phyloP scores from a whole-genome alignment of 2,113 vertebrate species.

The Podarcis raffonei region DNA sequence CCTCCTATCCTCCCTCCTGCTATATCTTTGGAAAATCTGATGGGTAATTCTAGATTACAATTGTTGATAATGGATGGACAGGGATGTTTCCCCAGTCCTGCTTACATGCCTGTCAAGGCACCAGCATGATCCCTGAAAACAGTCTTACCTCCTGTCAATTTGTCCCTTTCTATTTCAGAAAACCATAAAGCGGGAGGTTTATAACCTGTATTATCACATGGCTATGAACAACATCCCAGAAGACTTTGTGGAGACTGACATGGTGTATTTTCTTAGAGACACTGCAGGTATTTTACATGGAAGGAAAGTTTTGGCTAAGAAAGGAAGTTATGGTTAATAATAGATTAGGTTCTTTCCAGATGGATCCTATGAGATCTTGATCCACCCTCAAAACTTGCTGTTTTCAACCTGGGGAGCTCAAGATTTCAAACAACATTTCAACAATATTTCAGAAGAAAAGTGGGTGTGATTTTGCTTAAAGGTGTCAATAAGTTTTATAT shows the following conservation, averaged over 20 bases:
- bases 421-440: not conserved
- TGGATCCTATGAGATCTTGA: not conserved
- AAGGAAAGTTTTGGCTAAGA: not conserved
- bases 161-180: slow-evolving; percentile 68
- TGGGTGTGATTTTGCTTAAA: not conserved
- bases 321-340: not conserved
- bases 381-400: not conserved
- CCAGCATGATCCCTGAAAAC: too few species aligned
- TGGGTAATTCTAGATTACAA: too few species aligned
- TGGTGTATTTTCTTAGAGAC: slow-evolving; percentile 86
- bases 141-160: not conserved
- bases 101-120: not conserved
- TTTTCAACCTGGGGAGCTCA: not conserved
- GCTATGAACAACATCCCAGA: slow-evolving; percentile 73
- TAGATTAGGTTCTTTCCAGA: not conserved
- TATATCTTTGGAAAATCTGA: too few species aligned
- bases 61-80: too few species aligned
- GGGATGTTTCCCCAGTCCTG: too few species aligned
- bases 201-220: slow-evolving; percentile 74
- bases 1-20: too few species aligned
- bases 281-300: slow-evolving; percentile 76
- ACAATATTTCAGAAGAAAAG: not conserved
- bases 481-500: not conserved
- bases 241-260: slow-evolving; percentile 74
- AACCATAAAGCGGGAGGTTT: slow-evolving; percentile 64